Conservation (phyloP, 1,140 invertebrate genomes). For the Sminthurinus signatus region DNA sequence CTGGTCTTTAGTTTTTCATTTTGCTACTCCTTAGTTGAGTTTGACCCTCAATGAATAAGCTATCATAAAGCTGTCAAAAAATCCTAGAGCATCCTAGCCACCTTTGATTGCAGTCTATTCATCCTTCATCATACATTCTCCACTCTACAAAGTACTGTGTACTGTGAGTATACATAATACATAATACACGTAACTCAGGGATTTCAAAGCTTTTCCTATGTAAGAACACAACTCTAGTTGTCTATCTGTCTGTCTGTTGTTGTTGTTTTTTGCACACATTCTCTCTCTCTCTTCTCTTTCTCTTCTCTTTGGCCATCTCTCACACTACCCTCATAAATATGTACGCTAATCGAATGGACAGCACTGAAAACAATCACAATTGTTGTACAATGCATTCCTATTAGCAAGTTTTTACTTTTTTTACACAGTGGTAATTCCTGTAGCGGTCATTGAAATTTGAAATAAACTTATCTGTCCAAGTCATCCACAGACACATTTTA, state of each 20-base stretch:
- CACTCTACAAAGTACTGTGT: background rate
- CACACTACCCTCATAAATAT: background rate
- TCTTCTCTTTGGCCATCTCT: background rate
- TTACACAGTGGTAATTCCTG: too few relatives aligned
- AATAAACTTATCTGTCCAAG: background rate
- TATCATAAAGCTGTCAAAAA: constrained; percentile 29
- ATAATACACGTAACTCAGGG: too few relatives aligned
- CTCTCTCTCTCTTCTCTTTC: background rate
- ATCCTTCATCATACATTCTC: background rate
- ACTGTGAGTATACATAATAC: too few relatives aligned
- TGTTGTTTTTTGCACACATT: too few relatives aligned
- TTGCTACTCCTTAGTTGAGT: background rate
- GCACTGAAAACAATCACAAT: background rate
- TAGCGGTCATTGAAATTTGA: too few relatives aligned
- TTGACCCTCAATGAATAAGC: constrained; percentile 28
- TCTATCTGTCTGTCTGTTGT: too few relatives aligned
- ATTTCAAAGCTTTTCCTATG: too few relatives aligned
- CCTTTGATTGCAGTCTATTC: constrained; percentile 2
- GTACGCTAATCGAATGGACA: too few relatives aligned
- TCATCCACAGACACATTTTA: too few relatives aligned
- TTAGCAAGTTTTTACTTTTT: constrained; percentile 5
- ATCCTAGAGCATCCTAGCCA: background rate
- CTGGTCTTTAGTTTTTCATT: too few relatives aligned
- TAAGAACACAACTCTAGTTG: too few relatives aligned
- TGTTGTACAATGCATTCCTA: background rate